Conservation (phyloP, 2,888 invertebrate species). For the Drosophila nigritarsus region DNA sequence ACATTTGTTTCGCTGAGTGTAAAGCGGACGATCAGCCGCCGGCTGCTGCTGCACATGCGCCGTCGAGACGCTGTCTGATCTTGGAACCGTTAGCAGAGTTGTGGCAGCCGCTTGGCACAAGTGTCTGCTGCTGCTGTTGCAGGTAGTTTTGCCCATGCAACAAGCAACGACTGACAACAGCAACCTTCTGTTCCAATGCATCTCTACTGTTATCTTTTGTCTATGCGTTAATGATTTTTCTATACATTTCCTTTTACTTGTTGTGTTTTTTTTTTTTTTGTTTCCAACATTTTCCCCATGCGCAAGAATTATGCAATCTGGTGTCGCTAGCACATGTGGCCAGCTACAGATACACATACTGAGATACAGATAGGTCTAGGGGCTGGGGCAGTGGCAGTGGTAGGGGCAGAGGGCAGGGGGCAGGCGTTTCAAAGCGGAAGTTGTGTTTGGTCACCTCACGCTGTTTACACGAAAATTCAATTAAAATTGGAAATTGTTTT, state of each 20-base stretch:
- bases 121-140: slow-evolving; percentile 58
- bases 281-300: slow-evolving; percentile 28
- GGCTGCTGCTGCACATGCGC: slow-evolving; percentile 64
- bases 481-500: slow-evolving; percentile 71
- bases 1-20: slow-evolving; percentile 1
- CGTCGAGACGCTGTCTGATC: slow-evolving; percentile 29
- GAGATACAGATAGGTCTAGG: background rate
- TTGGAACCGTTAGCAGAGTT: slow-evolving; percentile 39
- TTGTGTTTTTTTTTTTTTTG: slow-evolving; percentile 15
- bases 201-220: slow-evolving; percentile 69
- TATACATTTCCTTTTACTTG: slow-evolving; percentile 72
- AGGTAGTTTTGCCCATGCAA: slow-evolving; percentile 51
- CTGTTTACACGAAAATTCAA: slow-evolving; percentile 77
- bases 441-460: slow-evolving; percentile 58
- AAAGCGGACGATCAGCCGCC: slow-evolving; percentile 17
- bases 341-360: slow-evolving; percentile 27
- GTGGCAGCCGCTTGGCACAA: slow-evolving; percentile 73
- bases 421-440: slow-evolving; percentile 40
- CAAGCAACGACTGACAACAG: slow-evolving; percentile 3
- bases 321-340: slow-evolving; percentile 68
- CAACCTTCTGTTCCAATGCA: slow-evolving; percentile 21
- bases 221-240: slow-evolving; percentile 77
- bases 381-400: background rate
- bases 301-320: slow-evolving; percentile 74
- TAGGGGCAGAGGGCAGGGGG: background rate